These are phyloP conservation scores for Todus mexicanus DNA, from an alignment of 2,797 vertebrate species.

Conservation along the genomic window DNA sequence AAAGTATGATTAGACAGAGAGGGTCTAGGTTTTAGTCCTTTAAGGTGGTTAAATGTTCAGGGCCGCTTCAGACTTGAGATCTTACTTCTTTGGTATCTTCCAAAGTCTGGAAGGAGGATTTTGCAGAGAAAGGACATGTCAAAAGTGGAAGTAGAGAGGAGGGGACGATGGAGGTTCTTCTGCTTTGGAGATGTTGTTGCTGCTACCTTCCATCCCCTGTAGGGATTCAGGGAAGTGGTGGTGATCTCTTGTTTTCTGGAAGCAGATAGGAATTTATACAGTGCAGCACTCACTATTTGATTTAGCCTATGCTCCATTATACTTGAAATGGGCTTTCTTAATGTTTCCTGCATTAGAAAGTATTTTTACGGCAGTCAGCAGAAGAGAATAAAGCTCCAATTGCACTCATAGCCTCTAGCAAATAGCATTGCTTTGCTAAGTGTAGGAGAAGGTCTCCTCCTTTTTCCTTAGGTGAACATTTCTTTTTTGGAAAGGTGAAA, in stretches of 20 bases:
- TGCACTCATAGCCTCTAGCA: not conserved
- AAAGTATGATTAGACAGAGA: not conserved
- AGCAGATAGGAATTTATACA: not conserved
- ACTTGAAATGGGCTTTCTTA: not conserved
- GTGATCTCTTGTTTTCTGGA: not conserved
- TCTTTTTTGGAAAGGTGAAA: slow-evolving; percentile 8
- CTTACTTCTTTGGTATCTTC: not conserved
- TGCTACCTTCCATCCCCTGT: not conserved
- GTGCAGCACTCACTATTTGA: not conserved
- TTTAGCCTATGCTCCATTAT: not conserved
- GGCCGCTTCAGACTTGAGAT: not conserved
- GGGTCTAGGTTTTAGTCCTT: not conserved
- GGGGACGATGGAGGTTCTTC: not conserved
- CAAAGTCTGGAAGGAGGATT: not conserved
- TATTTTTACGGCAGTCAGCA: slow-evolving; percentile 1
- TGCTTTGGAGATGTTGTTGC: not conserved
- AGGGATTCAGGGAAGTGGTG: not conserved
- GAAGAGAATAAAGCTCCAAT: not conserved
- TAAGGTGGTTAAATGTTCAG: not conserved
- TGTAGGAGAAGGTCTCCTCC: not conserved
- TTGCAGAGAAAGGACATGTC: not conserved
- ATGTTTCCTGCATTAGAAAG: not conserved
- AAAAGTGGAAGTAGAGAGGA: not conserved
- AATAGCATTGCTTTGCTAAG: not conserved
- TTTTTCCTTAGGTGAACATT: slow-evolving; percentile 7